Conservation (phyloP, 2,113 vertebrate species). For the Kryptolebias marmoratus region DNA sequence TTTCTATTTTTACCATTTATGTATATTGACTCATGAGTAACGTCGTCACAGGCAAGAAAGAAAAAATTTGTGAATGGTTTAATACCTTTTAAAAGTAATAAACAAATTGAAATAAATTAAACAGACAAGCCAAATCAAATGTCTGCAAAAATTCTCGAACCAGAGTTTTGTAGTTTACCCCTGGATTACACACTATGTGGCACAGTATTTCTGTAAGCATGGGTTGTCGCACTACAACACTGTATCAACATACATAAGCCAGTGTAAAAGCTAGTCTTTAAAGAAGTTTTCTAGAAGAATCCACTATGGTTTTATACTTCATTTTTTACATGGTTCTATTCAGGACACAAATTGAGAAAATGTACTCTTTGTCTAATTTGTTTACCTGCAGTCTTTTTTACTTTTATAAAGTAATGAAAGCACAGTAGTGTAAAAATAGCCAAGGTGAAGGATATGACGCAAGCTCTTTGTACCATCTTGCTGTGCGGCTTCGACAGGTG, state of each 20-base stretch:
- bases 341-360: constrained; percentile 28
- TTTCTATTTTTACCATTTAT: too few relatives aligned
- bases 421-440: constrained; percentile 46
- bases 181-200: not conserved
- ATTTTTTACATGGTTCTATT: constrained; percentile 12
- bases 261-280: constrained; percentile 27
- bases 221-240: constrained; percentile 3
- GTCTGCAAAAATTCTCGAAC: too few relatives aligned
- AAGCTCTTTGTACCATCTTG: constrained; percentile 53
- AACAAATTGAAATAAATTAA: too few relatives aligned
- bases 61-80: too few relatives aligned
- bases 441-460: constrained; percentile 41
- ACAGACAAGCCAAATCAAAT: too few relatives aligned
- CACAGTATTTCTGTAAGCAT: not conserved
- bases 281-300: constrained; percentile 10
- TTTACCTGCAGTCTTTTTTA: constrained; percentile 28
- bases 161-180: not conserved
- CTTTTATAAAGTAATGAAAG: constrained; percentile 52
- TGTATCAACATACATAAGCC: constrained; percentile 15
- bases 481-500: constrained; percentile 56
- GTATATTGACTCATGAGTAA: too few relatives aligned
- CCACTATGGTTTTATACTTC: constrained; percentile 8
- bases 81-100: too few relatives aligned
- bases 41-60: too few relatives aligned
- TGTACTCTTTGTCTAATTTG: constrained; percentile 29